These are phyloP conservation scores for Drosophila melanosoma DNA, from an alignment of 2,888 invertebrate genomes.

Conservation along the genomic window DNA sequence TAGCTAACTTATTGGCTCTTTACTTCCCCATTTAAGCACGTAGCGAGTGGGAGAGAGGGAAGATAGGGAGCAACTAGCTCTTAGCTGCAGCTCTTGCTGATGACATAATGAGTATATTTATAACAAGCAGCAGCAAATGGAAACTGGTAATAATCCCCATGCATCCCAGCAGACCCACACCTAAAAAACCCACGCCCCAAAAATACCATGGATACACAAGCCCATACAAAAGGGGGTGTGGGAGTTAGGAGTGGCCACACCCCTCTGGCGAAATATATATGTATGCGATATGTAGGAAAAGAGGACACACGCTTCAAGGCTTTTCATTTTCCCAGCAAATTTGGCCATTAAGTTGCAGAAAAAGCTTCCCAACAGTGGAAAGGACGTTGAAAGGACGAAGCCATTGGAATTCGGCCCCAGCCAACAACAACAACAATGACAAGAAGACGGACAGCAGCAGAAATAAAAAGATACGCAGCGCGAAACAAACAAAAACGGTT, in stretches of 20 bases:
- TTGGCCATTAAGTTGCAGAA: conserved; percentile 41
- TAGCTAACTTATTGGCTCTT: conserved; percentile 11
- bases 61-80: not conserved
- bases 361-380: conserved; percentile 62
- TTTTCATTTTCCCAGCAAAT: conserved; percentile 36
- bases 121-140: conserved; percentile 31
- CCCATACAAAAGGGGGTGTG: not conserved
- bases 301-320: conserved; percentile 37
- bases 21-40: conserved; percentile 2
- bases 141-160: conserved; percentile 40
- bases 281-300: conserved; percentile 4
- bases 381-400: conserved; percentile 76
- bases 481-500: not conserved
- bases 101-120: conserved; percentile 60
- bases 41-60: not conserved
- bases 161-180: conserved; percentile 10
- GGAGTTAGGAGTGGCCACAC: conserved; percentile 10
- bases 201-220: conserved; percentile 1
- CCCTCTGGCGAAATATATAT: conserved; percentile 19
- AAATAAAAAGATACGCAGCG: conserved; percentile 8
- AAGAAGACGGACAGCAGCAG: not conserved
- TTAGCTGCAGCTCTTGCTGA: conserved; percentile 37
- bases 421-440: not conserved
- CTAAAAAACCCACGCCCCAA: conserved; percentile 2
- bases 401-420: conserved; percentile 62